These are phyloP conservation scores for Holcopasites calliopsidis DNA, from an alignment of 1,140 invertebrate species.

Conservation along the genomic window DNA sequence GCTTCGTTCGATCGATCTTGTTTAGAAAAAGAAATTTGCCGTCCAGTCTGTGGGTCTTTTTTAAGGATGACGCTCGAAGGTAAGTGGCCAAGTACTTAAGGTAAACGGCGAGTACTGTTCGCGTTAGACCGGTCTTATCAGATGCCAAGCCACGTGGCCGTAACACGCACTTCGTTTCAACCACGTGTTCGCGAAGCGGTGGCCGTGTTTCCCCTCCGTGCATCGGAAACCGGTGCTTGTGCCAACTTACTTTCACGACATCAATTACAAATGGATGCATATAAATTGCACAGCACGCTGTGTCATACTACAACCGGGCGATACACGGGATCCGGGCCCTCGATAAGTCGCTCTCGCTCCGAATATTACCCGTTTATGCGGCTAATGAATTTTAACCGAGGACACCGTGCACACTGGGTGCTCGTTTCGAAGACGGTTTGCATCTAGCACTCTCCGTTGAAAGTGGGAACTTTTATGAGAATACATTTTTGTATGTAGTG, in stretches of 20 bases:
- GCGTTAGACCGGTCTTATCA: conserved; percentile 66
- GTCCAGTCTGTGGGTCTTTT: too few species aligned
- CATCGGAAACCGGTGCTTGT: conserved; percentile 21
- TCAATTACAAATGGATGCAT: conserved; percentile 55
- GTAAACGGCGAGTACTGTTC: conserved; percentile 58
- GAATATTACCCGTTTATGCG: not conserved
- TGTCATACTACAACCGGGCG: conserved; percentile 25
- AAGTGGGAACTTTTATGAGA: too few species aligned
- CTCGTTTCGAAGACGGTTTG: not conserved
- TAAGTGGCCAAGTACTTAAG: conserved; percentile 42
- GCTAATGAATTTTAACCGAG: conserved; percentile 1
- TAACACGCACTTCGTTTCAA: conserved; percentile 63
- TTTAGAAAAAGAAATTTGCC: too few species aligned
- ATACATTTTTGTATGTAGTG: too few species aligned
- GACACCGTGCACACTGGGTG: not conserved
- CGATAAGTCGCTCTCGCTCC: not conserved
- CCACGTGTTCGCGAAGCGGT: conserved; percentile 58
- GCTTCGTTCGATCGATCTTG: too few species aligned
- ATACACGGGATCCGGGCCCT: not conserved
- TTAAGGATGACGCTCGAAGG: conserved; percentile 14
- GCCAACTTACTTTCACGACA: conserved; percentile 53
- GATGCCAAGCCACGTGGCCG: conserved; percentile 68
- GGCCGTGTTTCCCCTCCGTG: conserved; percentile 25
- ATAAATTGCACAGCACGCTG: conserved; percentile 51
- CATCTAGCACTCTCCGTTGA: too few species aligned